These are phyloP conservation scores for Heterohyrax brucei DNA, from an alignment of 2,797 vertebrate genomes.

Conservation along the genomic window DNA sequence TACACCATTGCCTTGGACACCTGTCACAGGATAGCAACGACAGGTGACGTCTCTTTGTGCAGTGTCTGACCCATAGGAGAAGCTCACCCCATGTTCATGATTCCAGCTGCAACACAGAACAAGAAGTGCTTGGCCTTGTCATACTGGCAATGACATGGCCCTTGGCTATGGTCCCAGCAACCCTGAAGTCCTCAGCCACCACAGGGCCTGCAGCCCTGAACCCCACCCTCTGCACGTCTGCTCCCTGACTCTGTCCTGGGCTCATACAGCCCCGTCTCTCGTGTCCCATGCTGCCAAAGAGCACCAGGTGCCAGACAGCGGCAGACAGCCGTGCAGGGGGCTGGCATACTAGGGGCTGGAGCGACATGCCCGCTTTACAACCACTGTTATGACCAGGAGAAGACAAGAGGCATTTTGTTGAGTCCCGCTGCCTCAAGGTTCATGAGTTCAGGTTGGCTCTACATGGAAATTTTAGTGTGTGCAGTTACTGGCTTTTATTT, in stretches of 20 bases:
- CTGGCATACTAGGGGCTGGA: accelerated
- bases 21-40: not conserved
- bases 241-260: not conserved
- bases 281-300: accelerated
- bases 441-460: slow-evolving; percentile 71
- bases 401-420: slow-evolving; percentile 7
- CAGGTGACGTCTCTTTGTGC: not conserved
- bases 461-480: not conserved
- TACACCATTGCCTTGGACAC: not conserved
- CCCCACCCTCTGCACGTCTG: not conserved
- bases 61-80: accelerated
- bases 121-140: accelerated
- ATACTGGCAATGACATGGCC: accelerated
- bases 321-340: accelerated
- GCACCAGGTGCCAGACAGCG: too few relatives aligned
- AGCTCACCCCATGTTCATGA: accelerated
- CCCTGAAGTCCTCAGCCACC: too few relatives aligned
- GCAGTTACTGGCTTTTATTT: slow-evolving; percentile 38
- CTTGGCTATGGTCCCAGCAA: not conserved
- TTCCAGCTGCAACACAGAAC: not conserved
- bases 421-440: slow-evolving; percentile 12
- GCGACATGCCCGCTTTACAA: accelerated
- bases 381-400: not conserved
- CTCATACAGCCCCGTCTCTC: accelerated
- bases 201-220: not conserved